Evolutionary conservation across 2,113 vertebrate species (phyloP).

Genomic region (Pelmatolapia mariae): DNA sequence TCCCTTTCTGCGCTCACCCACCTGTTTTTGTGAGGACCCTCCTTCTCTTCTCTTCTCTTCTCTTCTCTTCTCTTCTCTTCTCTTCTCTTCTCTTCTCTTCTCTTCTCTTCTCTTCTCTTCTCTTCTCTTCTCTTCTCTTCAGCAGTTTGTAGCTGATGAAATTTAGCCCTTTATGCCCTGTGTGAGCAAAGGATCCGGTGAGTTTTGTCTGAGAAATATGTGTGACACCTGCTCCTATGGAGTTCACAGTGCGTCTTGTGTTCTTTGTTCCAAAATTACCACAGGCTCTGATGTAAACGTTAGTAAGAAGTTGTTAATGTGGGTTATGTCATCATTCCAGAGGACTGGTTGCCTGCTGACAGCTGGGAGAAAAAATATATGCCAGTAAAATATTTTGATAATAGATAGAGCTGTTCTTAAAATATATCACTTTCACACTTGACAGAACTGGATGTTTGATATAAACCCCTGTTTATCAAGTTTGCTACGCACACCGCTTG

Average conservation of each 20-base stretch:
- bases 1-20: constrained; percentile 55
- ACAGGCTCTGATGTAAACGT: constrained; percentile 53
- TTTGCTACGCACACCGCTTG: not conserved
- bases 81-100: not conserved
- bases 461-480: constrained; percentile 29
- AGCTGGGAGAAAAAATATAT: not conserved
- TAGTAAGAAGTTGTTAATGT: constrained; percentile 40
- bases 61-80: not conserved
- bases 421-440: constrained; percentile 25
- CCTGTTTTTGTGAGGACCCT: constrained; percentile 34
- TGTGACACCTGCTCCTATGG: constrained; percentile 15
- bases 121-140: not conserved
- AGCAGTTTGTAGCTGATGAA: constrained; percentile 37
- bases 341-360: not conserved
- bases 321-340: constrained; percentile 9
- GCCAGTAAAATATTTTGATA: not conserved
- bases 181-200: not conserved
- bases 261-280: constrained; percentile 43
- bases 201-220: constrained; percentile 13
- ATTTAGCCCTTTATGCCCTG: not conserved
- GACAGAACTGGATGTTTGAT: constrained; percentile 27
- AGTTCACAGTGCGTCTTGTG: constrained; percentile 10
- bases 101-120: not conserved
- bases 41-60: not conserved
- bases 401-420: constrained; percentile 25